Base-by-base conservation (phyloP, 2,113 vertebrate genomes). In the Australoheros scitulus region DNA sequence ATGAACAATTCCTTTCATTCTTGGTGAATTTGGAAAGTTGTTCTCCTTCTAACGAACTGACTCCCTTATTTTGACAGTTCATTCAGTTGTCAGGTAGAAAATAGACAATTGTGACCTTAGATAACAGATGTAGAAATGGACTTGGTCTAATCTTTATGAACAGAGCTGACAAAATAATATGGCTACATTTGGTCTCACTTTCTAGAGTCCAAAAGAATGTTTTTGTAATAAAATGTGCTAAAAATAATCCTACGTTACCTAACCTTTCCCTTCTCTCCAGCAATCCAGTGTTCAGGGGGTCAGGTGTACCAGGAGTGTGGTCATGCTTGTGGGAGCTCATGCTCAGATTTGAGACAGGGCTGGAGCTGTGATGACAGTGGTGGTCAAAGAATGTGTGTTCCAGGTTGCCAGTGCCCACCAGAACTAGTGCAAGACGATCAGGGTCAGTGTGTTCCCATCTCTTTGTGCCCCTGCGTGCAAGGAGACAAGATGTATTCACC, bases 231-330 rank as follows among this genome's bases (percentile, higher is more conserved):
- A 10, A 29, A 10, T 34, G 9, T 61, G 5, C 5, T 36, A 11
- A 61, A 70, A 72, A 1, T 18, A 34, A 55, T 3, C 47, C 26
- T 32, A 0, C 29, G 26, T 26, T 52, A 32, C 1, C 43, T 72
- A 15, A 7, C 15, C 2, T 14, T 20, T 36, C 61, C 50, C 68
- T n/a, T 77, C 20, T 47, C 8, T 7, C 1, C 92, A 98, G 97
- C 95, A 0, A 78, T 93, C 43, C 90, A 89, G 22, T 98, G 98
- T 68, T 86, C 95, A 0, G 95, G 96, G 2, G 97, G 97, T 1
- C 97, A 97, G 91, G 94, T 95, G 79, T 96, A 97, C 90, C 95
- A 90, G 80, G 97, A 98, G 77, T 98, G 97, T 0, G 94, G 95
- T 5, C 89, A 56, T 1, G 83, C 89, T 1, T 99, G 98, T 0